phyloP scores from a whole-genome alignment of 2,797 vertebrate species.

The Columba guinea region DNA sequence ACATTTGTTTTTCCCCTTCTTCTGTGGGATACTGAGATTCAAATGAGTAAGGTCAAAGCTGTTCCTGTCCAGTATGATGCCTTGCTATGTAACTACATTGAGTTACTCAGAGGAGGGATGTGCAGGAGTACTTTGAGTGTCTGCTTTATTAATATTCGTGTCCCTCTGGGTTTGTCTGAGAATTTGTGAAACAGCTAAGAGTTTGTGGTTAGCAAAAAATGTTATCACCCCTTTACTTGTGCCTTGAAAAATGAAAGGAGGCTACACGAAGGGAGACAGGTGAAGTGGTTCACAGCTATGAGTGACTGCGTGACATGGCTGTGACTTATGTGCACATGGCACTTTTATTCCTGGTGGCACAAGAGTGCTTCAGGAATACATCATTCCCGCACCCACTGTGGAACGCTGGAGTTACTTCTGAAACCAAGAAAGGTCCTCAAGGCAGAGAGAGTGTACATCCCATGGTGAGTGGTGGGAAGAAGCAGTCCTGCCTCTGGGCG shows the following conservation, averaged over 20 bases:
- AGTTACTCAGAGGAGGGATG: not conserved
- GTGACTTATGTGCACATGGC: not conserved
- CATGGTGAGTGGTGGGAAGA: accelerated
- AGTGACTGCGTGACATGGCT: not conserved
- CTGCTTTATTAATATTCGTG: not conserved
- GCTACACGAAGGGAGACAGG: not conserved
- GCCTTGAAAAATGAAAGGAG: not conserved
- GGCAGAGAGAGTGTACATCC: not conserved
- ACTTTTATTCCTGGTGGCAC: not conserved
- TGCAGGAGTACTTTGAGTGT: not conserved
- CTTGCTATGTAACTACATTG: accelerated
- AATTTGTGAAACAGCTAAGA: not conserved
- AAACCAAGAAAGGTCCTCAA: not conserved
- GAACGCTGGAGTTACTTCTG: not conserved
- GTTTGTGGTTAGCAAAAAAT: not conserved
- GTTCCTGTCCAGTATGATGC: not conserved
- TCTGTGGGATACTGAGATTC: not conserved
- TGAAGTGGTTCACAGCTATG: not conserved
- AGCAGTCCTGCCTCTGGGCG: not conserved
- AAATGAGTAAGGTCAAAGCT: not conserved
- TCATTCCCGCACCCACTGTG: not conserved
- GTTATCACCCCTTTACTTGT: not conserved
- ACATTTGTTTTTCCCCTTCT: not conserved
- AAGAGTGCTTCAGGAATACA: not conserved
- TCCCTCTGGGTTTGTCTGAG: not conserved